Percentiles rank a stretch among this genome's conserved stretches.
Evolutionary conservation across 2,888 invertebrate species (phyloP).

Genomic region (Mimumesa dahlbomi): DNA sequence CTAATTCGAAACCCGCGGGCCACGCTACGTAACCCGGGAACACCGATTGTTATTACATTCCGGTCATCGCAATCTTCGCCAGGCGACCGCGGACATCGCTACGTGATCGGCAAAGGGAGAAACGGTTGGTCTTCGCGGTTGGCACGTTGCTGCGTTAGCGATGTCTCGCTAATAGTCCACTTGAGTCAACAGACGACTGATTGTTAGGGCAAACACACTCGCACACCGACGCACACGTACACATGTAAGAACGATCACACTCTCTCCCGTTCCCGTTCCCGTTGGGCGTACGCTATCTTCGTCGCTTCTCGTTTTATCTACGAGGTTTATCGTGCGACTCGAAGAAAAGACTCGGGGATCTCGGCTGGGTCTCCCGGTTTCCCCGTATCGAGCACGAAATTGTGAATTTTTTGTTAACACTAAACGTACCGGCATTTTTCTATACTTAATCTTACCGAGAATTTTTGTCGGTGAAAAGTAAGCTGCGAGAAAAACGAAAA

Average conservation of each 20-base stretch:
- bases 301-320: conserved; percentile 47
- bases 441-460: no score
- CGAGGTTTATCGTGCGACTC: conserved; percentile 50
- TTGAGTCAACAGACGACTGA: conserved; percentile 72
- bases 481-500: no score
- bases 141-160: conserved; percentile 58
- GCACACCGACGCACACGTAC: neutral
- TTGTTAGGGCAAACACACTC: conserved; percentile 69
- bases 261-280: conserved; percentile 12
- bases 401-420: no score
- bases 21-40: conserved; percentile 18
- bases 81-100: conserved; percentile 20
- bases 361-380: conserved; percentile 3
- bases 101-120: conserved; percentile 40
- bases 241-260: conserved; percentile 7
- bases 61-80: conserved; percentile 34
- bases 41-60: conserved; percentile 49
- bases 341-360: conserved; percentile 11
- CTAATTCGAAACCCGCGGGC: conserved; percentile 33
- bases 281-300: neutral
- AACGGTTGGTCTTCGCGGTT: conserved; percentile 25
- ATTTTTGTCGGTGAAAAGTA: no score
- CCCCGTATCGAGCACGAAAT: conserved; percentile 4
- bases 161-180: conserved; percentile 72
- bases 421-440: no score